Base-by-base conservation (phyloP, 2,888 invertebrate species). In the Brenthis daphne region DNA sequence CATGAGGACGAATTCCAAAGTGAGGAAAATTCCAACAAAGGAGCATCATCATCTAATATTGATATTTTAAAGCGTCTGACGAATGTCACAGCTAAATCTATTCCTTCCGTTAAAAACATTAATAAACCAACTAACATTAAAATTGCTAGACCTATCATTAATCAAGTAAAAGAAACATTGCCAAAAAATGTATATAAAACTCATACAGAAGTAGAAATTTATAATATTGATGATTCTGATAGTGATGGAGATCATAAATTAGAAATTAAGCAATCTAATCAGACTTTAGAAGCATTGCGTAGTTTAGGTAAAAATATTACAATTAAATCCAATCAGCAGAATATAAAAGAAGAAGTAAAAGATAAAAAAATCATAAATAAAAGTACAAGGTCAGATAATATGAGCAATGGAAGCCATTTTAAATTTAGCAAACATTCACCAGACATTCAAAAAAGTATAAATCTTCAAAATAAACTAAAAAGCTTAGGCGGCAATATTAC, bases 181-280 rank as follows among this genome's bases (percentile, higher is more conserved):
- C 73, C 65, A 75, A 77, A 74, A 77, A 75, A 50, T 72, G 72
- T 73, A 53, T 76, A 3, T 72, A 80, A 79, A 67, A 78, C 78
- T 69, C 77, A 78, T 70, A 74, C 79, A 53, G 84, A 85, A 69
- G 81, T 87, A 66, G 92, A 92, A 82, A 87, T 90, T 74, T 90
- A 85, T 70, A 89, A 86, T 73, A 84, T 92, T 72, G 91, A 91
- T 61, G 91, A 91, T 75, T 91, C 91, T 63, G 92, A 92, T 67
- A 85, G 85, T 76, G 89, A 92, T 68, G 88, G 86, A 72, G 63
- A 72, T 57, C 16, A 67, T 65, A 64, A 69, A 50, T 20, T 43
- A 33, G 64, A 65, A 50, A 37, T 43, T 24, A 66, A 64, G 20
- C 69, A 74, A 16, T 67, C 66, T 70, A 74, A 72, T 60, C 16